phyloP scores from a whole-genome alignment of 2,113 vertebrate genomes.

The Equus quagga region DNA sequence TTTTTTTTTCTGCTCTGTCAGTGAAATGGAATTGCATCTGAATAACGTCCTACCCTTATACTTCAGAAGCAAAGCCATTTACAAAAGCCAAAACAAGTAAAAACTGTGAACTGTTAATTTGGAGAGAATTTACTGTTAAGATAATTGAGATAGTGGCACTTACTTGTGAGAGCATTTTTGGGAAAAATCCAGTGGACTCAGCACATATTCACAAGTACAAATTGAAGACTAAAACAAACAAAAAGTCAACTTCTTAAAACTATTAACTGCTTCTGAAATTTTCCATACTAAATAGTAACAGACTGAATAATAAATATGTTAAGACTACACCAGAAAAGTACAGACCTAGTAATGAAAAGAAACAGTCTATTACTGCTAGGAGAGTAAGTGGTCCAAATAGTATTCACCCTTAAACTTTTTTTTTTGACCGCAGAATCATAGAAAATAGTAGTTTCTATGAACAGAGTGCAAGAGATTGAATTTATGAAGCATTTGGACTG shows the following conservation, averaged over 20 bases:
- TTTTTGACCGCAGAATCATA: background rate
- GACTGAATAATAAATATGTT: background rate
- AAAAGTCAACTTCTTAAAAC: constrained; percentile 40
- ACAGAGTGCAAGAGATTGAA: background rate
- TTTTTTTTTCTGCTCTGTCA: constrained; percentile 25
- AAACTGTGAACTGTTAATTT: constrained; percentile 34
- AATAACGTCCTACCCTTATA: background rate
- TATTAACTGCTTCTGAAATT: constrained; percentile 17
- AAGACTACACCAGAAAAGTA: background rate
- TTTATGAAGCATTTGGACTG: background rate
- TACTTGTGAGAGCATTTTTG: constrained; percentile 50
- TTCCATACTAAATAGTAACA: background rate
- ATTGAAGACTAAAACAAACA: constrained; percentile 54
- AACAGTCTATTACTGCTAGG: background rate
- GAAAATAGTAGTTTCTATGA: background rate
- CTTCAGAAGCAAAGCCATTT: constrained; percentile 19
- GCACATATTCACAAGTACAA: constrained; percentile 25
- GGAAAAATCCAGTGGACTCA: background rate
- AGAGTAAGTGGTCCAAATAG: background rate
- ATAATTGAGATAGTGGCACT: constrained; percentile 44
- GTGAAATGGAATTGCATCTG: background rate
- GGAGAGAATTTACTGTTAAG: constrained; percentile 23
- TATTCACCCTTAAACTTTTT: background rate
- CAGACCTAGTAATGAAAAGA: background rate
- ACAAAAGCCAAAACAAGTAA: constrained; percentile 35